Evolutionary conservation across 1,140 invertebrate genomes (phyloP), one percentile per base, ranked within the genome.

Genomic region (Amphibalanus amphitrite): DNA sequence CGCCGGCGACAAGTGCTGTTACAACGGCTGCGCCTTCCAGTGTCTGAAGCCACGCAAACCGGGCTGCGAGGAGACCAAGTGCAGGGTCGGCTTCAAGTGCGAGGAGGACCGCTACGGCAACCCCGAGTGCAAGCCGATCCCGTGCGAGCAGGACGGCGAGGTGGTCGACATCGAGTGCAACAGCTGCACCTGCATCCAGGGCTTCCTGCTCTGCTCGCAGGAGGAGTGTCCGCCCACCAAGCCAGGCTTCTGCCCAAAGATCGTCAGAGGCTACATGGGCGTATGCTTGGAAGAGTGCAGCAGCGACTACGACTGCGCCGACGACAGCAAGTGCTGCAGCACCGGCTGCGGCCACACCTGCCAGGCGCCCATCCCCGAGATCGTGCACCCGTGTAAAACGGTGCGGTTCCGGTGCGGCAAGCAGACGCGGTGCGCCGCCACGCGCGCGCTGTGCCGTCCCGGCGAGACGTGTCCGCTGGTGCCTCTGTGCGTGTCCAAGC

Each of bases 151-250:
- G 65, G 65, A 67, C 65, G 65, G 65, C 26, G n/a, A 28, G 28
- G 65, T 67, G 65, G 65, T 67, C 3, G 65, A 67, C 65, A 67
- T 67, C 28, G 65, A 67, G 28, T 67, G 65, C 28, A 67, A 67
- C 65, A 67, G 65, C 28, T 67, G 65, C 65, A 67, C 65, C n/a
- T 67, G 65, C 28, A 67, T 67, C 65, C 65, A 67, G 65, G 65
- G 65, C n/a, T 67, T 67, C 65, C 65, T 67, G 15, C 65, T 67
- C n/a, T 67, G 65, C 17, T 67, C 65, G 28, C 65, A 67, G 28
- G 65, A 67, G 23, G 65, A 67, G 8, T 67, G 65, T 28, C 65
- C 65, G 26, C 65, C 65, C 26, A 28, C 28, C 65, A 67, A 67
- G 65, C 65, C 65, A n/a, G 65, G 65, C 65, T 67, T 67, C 28